phyloP scores from a whole-genome alignment of 2,888 invertebrate genomes.

The Steinernema scapterisci region DNA sequence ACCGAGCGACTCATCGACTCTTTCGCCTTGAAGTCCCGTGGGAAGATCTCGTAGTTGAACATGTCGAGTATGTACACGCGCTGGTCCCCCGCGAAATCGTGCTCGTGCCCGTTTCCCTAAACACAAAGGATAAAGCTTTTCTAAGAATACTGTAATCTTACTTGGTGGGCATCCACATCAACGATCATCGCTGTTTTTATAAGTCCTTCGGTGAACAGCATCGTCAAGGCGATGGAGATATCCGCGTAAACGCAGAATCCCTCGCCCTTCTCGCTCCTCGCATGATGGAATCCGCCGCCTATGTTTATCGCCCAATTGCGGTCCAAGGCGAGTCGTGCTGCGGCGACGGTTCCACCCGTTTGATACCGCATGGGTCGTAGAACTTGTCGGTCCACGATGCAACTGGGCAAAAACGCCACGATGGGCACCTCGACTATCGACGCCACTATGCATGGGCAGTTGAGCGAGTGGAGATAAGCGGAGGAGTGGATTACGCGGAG shows the following conservation, averaged over 20 bases:
- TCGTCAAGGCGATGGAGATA: constrained; percentile 78
- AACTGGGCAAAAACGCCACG: constrained; percentile 79
- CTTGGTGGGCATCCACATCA: constrained; percentile 90
- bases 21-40: constrained; percentile 79
- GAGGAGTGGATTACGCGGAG: constrained; percentile 79
- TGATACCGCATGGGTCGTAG: constrained; percentile 73
- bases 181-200: constrained; percentile 77
- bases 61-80: constrained; percentile 86
- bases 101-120: constrained; percentile 85
- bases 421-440: constrained; percentile 65
- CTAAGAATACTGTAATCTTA: constrained; percentile 61
- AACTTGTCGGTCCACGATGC: constrained; percentile 78
- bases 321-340: constrained; percentile 80
- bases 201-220: constrained; percentile 83
- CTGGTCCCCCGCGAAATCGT: constrained; percentile 77
- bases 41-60: constrained; percentile 82
- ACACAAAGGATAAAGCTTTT: constrained; percentile 31
- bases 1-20: constrained; percentile 44
- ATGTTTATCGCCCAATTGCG: constrained; percentile 87
- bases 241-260: constrained; percentile 84
- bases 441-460: constrained; percentile 68
- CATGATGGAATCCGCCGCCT: constrained; percentile 90
- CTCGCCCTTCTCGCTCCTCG: constrained; percentile 77
- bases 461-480: constrained; percentile 78
- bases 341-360: constrained; percentile 81